phyloP scores from a whole-genome alignment of 2,888 invertebrate species.

The Dolichopus griseipennis region DNA sequence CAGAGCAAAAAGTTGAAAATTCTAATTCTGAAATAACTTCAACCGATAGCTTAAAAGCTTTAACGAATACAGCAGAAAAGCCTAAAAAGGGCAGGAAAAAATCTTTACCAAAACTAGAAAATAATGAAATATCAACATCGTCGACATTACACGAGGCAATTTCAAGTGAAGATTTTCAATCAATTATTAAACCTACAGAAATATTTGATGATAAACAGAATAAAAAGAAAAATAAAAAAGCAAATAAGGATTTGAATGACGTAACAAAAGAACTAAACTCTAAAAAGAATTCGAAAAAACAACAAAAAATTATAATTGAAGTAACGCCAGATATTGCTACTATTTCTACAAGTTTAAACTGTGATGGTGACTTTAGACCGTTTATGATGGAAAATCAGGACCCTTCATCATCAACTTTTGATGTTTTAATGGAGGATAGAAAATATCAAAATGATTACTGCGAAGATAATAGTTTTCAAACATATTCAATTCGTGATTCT shows the following conservation, averaged over 20 bases:
- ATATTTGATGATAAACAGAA: not conserved
- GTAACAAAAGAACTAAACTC: no score
- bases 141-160: not conserved
- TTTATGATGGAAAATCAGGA: not conserved
- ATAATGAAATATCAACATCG: not conserved
- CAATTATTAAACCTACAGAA: not conserved
- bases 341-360: not conserved
- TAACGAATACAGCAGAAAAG: not conserved
- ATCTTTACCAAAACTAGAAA: not conserved
- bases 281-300: not conserved
- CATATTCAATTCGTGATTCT: not conserved
- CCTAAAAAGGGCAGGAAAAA: not conserved
- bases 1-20: not conserved
- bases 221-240: not conserved
- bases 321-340: not conserved
- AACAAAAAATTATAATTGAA: constrained; percentile 1
- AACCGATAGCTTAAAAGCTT: not conserved
- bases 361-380: not conserved
- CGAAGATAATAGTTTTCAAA: not conserved
- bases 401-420: not conserved
- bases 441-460: not conserved
- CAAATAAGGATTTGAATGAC: not conserved
- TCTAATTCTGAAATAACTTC: not conserved
- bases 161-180: not conserved
- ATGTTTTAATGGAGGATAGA: not conserved